These are phyloP conservation scores for Macrostomum lignano DNA, from an alignment of 1,140 invertebrate species.

Conservation along the genomic window DNA sequence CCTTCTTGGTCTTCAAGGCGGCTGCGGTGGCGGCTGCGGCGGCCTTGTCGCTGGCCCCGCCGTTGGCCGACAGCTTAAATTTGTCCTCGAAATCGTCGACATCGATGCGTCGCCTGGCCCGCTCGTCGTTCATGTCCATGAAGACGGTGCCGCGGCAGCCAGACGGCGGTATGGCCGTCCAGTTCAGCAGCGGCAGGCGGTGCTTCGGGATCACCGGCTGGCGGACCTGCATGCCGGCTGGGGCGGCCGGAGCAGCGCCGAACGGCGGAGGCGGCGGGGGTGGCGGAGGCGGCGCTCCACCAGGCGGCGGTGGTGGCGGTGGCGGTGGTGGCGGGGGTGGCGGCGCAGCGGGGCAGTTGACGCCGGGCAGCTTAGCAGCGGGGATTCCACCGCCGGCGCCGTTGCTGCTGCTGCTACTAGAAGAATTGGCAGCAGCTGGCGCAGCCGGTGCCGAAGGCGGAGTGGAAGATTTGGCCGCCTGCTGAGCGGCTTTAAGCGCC, in stretches of 20 bases:
- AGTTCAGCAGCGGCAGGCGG: constrained; percentile 83
- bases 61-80: constrained; percentile 46
- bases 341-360: too few species aligned
- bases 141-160: constrained; percentile 93
- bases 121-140: constrained; percentile 86
- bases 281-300: constrained; percentile 14
- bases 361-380: too few species aligned
- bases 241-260: constrained; percentile 5
- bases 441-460: too few species aligned
- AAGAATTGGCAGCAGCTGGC: too few species aligned
- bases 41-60: too few species aligned
- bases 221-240: constrained; percentile 40
- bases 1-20: constrained; percentile 11
- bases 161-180: constrained; percentile 85
- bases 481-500: too few species aligned
- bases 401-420: too few species aligned
- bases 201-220: constrained; percentile 37
- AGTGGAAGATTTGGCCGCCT: too few species aligned
- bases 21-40: too few species aligned
- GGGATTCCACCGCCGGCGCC: too few species aligned
- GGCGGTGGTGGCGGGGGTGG: constrained; percentile 18
- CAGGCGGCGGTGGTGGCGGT: constrained; percentile 10
- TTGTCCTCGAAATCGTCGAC: constrained; percentile 75
- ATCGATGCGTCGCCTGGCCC: constrained; percentile 50
- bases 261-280: constrained; percentile 13